Evolutionary conservation across 2,113 vertebrate species (phyloP).

Genomic region (Ellobius talpinus): DNA sequence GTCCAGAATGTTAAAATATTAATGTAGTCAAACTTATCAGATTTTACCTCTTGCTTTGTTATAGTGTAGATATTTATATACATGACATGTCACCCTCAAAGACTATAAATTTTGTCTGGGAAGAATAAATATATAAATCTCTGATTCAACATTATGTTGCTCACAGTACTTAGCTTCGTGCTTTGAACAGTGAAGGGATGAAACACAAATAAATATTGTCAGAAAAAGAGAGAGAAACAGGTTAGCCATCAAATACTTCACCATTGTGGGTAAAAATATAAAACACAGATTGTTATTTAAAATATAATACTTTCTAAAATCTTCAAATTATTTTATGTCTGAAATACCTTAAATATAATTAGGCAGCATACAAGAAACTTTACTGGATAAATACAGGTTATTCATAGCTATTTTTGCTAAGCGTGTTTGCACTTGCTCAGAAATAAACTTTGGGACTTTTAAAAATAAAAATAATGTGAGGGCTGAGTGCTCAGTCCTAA

Average conservation of each 20-base stretch:
- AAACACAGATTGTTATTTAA: background rate
- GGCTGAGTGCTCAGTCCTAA: background rate
- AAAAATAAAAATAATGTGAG: background rate
- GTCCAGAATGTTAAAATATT: constrained; percentile 23
- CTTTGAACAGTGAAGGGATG: background rate
- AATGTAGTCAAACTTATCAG: background rate
- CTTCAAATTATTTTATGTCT: background rate
- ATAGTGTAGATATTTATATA: background rate
- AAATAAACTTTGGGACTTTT: background rate
- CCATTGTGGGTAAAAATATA: background rate
- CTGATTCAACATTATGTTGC: background rate
- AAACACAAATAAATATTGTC: background rate
- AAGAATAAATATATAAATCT: constrained; percentile 49
- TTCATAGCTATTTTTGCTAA: background rate
- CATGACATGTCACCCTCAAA: background rate
- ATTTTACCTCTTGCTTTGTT: constrained; percentile 29
- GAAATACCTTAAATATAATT: background rate
- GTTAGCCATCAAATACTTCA: background rate
- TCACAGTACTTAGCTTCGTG: background rate
- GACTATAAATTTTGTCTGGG: background rate
- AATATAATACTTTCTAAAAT: constrained; percentile 20
- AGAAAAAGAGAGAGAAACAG: constrained; percentile 19
- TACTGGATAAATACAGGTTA: background rate
- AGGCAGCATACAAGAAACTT: background rate
- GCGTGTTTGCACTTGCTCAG: background rate